phyloP scores from a whole-genome alignment of 2,113 vertebrate genomes.

The Dolichallabes microphthalmus region DNA sequence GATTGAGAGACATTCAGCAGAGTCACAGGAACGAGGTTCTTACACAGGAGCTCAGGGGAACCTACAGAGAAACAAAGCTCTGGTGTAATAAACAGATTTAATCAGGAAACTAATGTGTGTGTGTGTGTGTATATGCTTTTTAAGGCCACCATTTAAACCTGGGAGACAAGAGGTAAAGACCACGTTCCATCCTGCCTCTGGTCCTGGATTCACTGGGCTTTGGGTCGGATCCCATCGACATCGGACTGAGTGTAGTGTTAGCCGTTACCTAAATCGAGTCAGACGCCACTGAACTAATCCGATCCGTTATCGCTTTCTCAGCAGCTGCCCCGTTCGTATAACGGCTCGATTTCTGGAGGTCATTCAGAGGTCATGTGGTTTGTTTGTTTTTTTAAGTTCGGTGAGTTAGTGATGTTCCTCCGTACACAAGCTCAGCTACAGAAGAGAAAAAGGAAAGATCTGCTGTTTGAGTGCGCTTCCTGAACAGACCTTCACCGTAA shows the following conservation, averaged over 20 bases:
- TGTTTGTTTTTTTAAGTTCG: conserved; percentile 57
- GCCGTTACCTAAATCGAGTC: neutral
- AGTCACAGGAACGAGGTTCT: neutral
- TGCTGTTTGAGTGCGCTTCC: conserved; percentile 10
- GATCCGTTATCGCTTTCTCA: conserved; percentile 51
- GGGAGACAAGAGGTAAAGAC: neutral
- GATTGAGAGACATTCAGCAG: neutral
- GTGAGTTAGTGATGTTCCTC: conserved; percentile 58
- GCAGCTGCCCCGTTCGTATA: conserved; percentile 55
- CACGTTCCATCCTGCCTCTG: neutral
- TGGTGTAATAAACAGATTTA: neutral
- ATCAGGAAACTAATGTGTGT: neutral
- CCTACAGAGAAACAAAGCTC: neutral
- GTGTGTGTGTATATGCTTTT: neutral
- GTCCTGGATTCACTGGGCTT: neutral
- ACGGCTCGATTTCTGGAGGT: conserved; percentile 63
- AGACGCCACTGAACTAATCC: neutral
- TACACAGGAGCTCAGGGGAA: neutral
- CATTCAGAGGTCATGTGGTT: conserved; percentile 62
- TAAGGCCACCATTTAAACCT: neutral
- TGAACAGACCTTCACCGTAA: conserved; percentile 27
- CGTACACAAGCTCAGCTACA: conserved; percentile 34
- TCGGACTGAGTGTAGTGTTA: too few species aligned
- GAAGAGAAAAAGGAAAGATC: conserved; percentile 1
- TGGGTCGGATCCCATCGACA: neutral